A percentile compares a stretch with the other conserved stretches of the same genome.
These are phyloP conservation scores for Ridgeia piscesae DNA, from an alignment of 1,140 invertebrate species.

Conservation along the genomic window DNA sequence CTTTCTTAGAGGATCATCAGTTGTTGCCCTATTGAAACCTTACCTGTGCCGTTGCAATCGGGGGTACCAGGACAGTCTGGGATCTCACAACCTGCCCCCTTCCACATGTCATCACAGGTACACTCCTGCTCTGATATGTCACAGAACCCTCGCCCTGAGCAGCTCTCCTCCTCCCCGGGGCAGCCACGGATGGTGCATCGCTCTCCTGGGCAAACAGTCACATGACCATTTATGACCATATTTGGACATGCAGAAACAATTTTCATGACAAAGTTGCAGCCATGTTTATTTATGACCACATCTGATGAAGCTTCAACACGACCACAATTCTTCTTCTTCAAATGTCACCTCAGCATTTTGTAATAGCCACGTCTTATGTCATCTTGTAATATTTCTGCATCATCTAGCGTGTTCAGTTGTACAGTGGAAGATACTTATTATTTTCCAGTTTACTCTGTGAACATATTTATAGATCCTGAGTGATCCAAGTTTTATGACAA, in stretches of 20 bases:
- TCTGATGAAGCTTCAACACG: not conserved
- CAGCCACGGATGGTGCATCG: conserved; percentile 40
- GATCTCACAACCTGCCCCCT: conserved; percentile 40
- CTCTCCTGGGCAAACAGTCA: conserved; percentile 28
- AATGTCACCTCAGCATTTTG: too few species aligned
- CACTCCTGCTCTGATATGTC: conserved; percentile 43
- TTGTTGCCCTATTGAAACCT: not conserved
- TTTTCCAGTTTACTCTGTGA: too few species aligned
- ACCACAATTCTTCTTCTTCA: too few species aligned
- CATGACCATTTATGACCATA: not conserved
- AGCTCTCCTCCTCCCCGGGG: conserved; percentile 42
- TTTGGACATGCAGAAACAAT: not conserved
- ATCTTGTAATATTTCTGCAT: too few species aligned
- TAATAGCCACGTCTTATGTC: too few species aligned
- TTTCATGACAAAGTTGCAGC: not conserved
- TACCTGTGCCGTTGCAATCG: conserved; percentile 42
- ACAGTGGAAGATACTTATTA: too few species aligned
- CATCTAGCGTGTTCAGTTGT: too few species aligned
- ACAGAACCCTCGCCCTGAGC: conserved; percentile 55
- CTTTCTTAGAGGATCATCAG: too few species aligned
- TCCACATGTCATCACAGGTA: conserved; percentile 41
- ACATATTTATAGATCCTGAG: too few species aligned
- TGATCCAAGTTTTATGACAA: too few species aligned
- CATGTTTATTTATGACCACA: not conserved
- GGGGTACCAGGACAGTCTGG: conserved; percentile 43